These are phyloP conservation scores for Exaiptasia diaphana DNA, from an alignment of 64 coral and sea anemone genomes.

Conservation along the genomic window DNA sequence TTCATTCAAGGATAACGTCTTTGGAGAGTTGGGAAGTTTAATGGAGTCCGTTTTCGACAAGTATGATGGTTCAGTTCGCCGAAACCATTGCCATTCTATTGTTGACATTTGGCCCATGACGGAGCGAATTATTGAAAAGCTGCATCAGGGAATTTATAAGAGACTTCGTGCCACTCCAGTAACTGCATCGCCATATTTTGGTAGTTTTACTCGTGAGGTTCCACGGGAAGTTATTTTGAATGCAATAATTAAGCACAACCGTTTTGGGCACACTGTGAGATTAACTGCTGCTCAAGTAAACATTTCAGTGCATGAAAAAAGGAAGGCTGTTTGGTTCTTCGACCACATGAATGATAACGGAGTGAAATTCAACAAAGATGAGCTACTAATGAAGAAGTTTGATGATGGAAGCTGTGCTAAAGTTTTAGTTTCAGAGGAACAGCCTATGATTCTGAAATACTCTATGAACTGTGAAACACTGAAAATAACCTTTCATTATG, in stretches of 20 bases:
- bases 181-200: background rate
- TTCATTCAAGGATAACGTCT: background rate
- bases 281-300: background rate
- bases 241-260: background rate
- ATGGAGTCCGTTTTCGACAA: background rate
- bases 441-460: constrained; percentile 24
- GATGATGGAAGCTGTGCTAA: background rate
- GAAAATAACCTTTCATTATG: constrained; percentile 8
- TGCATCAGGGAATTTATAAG: background rate
- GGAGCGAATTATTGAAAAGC: background rate
- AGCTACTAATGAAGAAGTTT: background rate
- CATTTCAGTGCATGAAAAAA: background rate
- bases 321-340: background rate
- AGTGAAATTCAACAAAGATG: background rate
- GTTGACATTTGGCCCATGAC: constrained; percentile 8
- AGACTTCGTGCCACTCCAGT: background rate
- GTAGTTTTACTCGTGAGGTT: background rate
- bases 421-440: background rate
- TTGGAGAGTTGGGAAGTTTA: background rate
- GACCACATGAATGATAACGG: background rate
- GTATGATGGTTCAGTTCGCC: background rate
- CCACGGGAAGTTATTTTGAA: background rate
- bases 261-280: background rate
- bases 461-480: constrained; percentile 10
- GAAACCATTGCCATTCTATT: background rate